phyloP scores from a whole-genome alignment of 2,888 invertebrate species.

The Dusona sp. region DNA sequence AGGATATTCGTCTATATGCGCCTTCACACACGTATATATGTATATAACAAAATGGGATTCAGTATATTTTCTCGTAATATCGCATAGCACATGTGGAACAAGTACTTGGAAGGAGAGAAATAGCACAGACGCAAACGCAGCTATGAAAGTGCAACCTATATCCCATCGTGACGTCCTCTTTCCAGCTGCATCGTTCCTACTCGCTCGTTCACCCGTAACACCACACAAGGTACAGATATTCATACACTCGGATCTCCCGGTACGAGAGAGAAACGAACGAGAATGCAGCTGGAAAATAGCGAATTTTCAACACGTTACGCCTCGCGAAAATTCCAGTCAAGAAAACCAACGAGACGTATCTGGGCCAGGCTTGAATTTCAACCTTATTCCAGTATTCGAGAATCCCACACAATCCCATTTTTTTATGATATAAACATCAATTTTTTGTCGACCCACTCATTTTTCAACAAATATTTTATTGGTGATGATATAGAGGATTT shows the following conservation, averaged over 20 bases:
- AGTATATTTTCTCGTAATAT: constrained; percentile 44
- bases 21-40: constrained; percentile 14
- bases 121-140: constrained; percentile 35
- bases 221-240: constrained; percentile 29
- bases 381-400: constrained; percentile 11
- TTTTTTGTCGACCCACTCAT: background rate
- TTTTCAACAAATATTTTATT: background rate
- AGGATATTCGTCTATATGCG: constrained; percentile 25
- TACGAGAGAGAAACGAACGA: constrained; percentile 20
- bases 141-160: constrained; percentile 53
- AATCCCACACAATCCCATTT: background rate
- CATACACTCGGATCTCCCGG: background rate
- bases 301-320: constrained; percentile 61
- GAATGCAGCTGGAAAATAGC: constrained; percentile 53
- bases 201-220: constrained; percentile 52
- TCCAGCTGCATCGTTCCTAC: constrained; percentile 58
- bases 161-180: constrained; percentile 56
- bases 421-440: background rate
- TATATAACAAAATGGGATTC: constrained; percentile 33
- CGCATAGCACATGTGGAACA: constrained; percentile 29
- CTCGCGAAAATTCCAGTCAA: constrained; percentile 49
- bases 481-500: background rate
- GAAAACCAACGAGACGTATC: constrained; percentile 71
- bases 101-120: constrained; percentile 19
- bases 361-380: constrained; percentile 69